Evolutionary conservation across 2,113 vertebrate species (phyloP), one percentile per base, ranked within the genome.

Genomic region (Pteronura brasiliensis): DNA sequence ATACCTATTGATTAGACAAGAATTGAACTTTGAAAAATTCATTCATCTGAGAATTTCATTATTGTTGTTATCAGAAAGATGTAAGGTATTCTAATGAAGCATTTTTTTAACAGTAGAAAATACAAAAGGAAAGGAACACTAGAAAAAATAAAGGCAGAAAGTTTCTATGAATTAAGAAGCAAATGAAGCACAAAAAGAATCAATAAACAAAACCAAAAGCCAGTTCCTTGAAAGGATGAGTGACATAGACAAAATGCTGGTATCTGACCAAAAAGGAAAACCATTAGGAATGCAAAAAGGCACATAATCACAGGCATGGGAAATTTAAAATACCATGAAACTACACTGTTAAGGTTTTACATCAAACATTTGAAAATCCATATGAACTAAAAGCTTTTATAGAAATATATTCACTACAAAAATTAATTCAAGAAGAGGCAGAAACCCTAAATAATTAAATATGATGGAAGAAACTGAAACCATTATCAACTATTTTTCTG

Each of bases 151-250:
- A 71, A 88, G 29, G 44, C 76, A 77, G 49, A 92, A 96, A 89
- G 59, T 36, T 67, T 67, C 63, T 87, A 87, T 65, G 25, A 87
- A 77, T 44, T 82, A 55, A 15, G 18, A 52, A 79, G 14, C 27
- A 67, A 95, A 96, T 80, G 80, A 69, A 95, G 90, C 92, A 80
- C 47, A 92, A 92, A 81, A 42, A 71, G 21, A 86, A 81, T 79
- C 52, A 85, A 95, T 82, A 76, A 76, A 67, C 20, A 94, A 83
- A 94, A 55, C 21, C 34, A 92, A 89, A 39, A 94, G 27, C 25
- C 14, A 93, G 44, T 91, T 95, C 31, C 82, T 83, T 93, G 27
- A 95, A 88, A 84, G 10, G 14, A 80, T 71, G n/a, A 85, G 67
- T 20, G 86, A 71, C 36, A 83, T 23, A 96, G 91, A 92, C 59